Evolutionary conservation across 2,888 invertebrate genomes (phyloP).

Genomic region (Agrilus mali): DNA sequence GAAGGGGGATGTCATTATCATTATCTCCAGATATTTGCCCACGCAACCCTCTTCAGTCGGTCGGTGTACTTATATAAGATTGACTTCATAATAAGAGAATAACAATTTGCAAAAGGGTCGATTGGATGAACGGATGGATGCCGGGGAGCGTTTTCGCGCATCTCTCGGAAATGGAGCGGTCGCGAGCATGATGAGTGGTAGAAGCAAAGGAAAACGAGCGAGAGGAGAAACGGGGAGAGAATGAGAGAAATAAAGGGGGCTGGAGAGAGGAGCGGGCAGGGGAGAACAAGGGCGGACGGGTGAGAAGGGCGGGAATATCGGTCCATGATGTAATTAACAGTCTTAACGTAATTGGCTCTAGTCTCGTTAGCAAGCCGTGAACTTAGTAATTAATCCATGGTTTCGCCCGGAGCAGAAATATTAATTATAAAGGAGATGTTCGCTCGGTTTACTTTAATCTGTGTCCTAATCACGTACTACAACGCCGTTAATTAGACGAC

Average conservation of each 20-base stretch:
- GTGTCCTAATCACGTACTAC: background rate
- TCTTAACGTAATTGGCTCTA: conserved; percentile 38
- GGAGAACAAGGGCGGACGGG: too few species aligned
- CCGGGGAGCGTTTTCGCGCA: background rate
- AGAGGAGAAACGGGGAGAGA: too few species aligned
- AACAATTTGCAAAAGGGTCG: background rate
- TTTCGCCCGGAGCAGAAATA: conserved; percentile 35
- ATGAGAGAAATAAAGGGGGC: too few species aligned
- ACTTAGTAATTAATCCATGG: conserved; percentile 40
- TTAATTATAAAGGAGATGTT: conserved; percentile 31
- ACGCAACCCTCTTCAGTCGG: background rate
- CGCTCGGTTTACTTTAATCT: conserved; percentile 24
- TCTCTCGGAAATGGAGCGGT: background rate
- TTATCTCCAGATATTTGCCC: background rate
- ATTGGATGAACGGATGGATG: background rate
- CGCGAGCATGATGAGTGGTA: too few species aligned
- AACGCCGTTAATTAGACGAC: background rate
- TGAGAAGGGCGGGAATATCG: conserved; percentile 9
- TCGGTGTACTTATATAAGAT: background rate
- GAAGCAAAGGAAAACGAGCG: too few species aligned
- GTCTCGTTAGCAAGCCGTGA: conserved; percentile 40
- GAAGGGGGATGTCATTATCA: too few species aligned
- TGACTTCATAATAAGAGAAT: background rate
- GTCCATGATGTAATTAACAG: conserved; percentile 35
- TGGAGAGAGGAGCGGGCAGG: too few species aligned